phyloP scores from a whole-genome alignment of 2,888 invertebrate species.

The Willowsia nigromaculata region DNA sequence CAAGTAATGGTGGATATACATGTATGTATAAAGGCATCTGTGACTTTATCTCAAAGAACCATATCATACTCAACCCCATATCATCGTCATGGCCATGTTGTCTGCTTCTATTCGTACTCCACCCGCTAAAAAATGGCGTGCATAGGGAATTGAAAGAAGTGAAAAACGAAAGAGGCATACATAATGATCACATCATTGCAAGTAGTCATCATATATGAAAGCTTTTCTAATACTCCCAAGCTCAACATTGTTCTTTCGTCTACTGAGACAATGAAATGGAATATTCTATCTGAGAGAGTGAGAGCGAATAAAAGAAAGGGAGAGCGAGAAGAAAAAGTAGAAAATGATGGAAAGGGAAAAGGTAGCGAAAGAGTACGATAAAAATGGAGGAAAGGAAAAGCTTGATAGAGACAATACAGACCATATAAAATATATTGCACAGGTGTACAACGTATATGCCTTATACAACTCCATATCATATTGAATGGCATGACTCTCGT shows the following conservation, averaged over 20 bases:
- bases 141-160: conserved; percentile 41
- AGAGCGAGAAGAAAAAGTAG: neutral
- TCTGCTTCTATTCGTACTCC: neutral
- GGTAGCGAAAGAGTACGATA: neutral
- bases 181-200: conserved; percentile 50
- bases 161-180: conserved; percentile 61
- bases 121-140: neutral
- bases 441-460: neutral
- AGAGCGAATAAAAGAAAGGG: neutral
- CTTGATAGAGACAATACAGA: conserved; percentile 7
- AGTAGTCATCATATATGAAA: conserved; percentile 41
- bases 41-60: neutral
- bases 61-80: neutral
- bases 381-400: neutral
- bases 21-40: too few species aligned
- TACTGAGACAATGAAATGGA: conserved; percentile 57
- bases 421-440: neutral
- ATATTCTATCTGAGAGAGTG: neutral
- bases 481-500: neutral
- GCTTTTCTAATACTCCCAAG: conserved; percentile 16
- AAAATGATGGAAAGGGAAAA: neutral
- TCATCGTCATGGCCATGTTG: neutral
- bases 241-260: conserved; percentile 32
- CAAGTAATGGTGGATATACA: too few species aligned
- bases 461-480: neutral